These are phyloP conservation scores for Oscheius onirici DNA, from an alignment of 2,888 invertebrate species.

Conservation along the genomic window DNA sequence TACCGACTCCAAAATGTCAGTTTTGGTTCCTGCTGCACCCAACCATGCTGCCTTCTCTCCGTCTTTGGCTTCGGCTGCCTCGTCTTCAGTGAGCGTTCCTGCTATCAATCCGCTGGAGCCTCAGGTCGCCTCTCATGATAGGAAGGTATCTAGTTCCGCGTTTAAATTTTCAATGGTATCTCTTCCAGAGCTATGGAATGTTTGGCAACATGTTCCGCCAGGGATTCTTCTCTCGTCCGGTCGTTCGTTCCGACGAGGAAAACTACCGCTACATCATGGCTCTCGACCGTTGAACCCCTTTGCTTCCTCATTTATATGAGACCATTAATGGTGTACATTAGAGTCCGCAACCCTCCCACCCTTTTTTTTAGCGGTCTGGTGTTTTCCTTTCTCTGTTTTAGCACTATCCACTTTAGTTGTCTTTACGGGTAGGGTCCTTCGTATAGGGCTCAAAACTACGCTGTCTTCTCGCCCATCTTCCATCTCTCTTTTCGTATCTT, in stretches of 20 bases:
- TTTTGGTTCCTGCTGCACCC: constrained; percentile 18
- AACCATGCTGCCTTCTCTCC: constrained; percentile 43
- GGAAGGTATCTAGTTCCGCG: not conserved
- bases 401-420: constrained; percentile 24
- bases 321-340: constrained; percentile 9
- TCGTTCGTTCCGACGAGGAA: constrained; percentile 61
- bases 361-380: not conserved
- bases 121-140: constrained; percentile 26
- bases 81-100: constrained; percentile 28
- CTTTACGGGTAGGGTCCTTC: constrained; percentile 14
- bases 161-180: not conserved
- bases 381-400: constrained; percentile 7
- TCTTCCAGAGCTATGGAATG: constrained; percentile 4
- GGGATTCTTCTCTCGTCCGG: constrained; percentile 68
- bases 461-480: constrained; percentile 15
- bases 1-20: constrained; percentile 40
- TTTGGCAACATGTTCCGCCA: constrained; percentile 62
- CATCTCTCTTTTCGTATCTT: not conserved
- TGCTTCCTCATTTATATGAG: not conserved
- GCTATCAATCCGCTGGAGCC: constrained; percentile 35
- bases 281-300: constrained; percentile 57
- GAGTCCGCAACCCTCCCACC: constrained; percentile 12
- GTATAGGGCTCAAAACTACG: not conserved
- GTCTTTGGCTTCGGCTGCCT: constrained; percentile 37
- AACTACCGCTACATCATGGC: constrained; percentile 69